These are phyloP conservation scores for Rhinella marina DNA, from an alignment of 2,797 vertebrate genomes.

Conservation along the genomic window DNA sequence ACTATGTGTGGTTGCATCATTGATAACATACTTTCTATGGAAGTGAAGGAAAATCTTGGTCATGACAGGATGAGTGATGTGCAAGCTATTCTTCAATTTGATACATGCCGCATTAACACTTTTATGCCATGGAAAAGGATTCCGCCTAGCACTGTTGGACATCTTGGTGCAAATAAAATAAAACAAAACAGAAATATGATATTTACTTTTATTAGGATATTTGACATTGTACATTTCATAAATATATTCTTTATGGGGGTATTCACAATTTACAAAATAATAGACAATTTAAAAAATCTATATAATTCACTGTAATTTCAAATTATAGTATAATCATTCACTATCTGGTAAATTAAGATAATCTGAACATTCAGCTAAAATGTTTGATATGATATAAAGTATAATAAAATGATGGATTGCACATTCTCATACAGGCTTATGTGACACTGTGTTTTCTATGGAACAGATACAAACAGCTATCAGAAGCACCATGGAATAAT, in stretches of 20 bases:
- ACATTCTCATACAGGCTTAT: background rate
- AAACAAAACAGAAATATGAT: background rate
- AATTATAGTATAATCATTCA: background rate
- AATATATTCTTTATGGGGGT: too few species aligned
- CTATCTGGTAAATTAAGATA: background rate
- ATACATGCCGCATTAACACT: slow-evolving; percentile 63
- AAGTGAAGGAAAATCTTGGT: slow-evolving; percentile 61
- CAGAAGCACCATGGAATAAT: background rate
- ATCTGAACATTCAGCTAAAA: background rate
- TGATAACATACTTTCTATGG: slow-evolving; percentile 64
- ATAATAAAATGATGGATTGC: background rate
- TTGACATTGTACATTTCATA: background rate
- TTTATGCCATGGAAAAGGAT: slow-evolving; percentile 63
- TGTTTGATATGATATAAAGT: too few species aligned
- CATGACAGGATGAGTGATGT: slow-evolving; percentile 62
- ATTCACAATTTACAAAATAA: background rate
- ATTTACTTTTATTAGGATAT: background rate
- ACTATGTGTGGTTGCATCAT: background rate
- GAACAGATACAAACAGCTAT: slow-evolving; percentile 31
- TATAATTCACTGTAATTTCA: background rate
- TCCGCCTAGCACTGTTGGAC: slow-evolving; percentile 61
- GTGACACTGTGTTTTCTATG: background rate
- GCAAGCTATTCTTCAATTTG: slow-evolving; percentile 67
- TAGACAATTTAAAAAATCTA: background rate
- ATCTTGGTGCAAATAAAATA: slow-evolving; percentile 40